phyloP scores from a whole-genome alignment of 2,797 vertebrate genomes.

The Salmo trutta region DNA sequence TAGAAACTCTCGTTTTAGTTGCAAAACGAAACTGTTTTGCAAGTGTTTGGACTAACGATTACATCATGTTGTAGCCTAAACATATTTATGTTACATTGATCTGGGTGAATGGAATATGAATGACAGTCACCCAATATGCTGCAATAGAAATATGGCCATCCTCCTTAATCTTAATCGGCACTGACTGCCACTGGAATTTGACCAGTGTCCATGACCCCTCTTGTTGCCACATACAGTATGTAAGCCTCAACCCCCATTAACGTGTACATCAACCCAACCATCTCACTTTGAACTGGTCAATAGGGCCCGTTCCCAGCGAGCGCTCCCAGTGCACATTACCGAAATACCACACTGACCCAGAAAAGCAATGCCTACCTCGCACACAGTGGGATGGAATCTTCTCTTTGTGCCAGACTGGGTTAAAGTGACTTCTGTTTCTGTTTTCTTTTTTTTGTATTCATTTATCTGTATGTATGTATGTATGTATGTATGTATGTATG shows the following conservation, averaged over 20 bases:
- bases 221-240: not conserved
- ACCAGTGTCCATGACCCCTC: not conserved
- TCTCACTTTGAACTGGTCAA: conserved; percentile 73
- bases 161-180: not conserved
- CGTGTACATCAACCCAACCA: conserved; percentile 55
- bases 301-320: conserved; percentile 68
- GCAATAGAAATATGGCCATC: no score
- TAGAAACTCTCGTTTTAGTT: no score
- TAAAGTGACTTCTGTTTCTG: no score
- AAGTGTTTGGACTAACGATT: no score
- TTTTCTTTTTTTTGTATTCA: no score
- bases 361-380: conserved; percentile 12
- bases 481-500: no score
- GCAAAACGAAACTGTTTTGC: no score
- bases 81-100: no score
- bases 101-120: not conserved
- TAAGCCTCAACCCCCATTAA: conserved; percentile 1
- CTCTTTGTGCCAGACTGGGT: no score
- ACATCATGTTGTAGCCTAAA: not conserved
- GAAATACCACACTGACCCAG: conserved; percentile 79
- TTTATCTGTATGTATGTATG: no score
- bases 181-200: not conserved
- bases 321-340: conserved; percentile 78
- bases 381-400: no score
- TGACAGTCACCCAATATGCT: not conserved